phyloP scores from a whole-genome alignment of 2,797 vertebrate genomes.

The Pseudochromis fuscus region DNA sequence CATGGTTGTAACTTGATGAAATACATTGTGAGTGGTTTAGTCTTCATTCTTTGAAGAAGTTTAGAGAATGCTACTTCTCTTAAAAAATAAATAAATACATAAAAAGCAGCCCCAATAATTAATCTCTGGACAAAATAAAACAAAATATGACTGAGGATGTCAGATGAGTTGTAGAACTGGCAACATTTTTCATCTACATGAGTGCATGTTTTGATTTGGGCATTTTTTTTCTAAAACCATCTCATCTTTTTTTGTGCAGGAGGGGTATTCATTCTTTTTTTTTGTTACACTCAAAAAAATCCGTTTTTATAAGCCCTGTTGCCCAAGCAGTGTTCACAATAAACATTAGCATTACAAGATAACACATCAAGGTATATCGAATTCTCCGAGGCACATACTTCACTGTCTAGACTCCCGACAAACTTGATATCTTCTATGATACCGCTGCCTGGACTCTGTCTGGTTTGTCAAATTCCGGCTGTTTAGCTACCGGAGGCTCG shows the following conservation, averaged over 20 bases:
- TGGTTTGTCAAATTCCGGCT: conserved; percentile 38
- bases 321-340: conserved; percentile 30
- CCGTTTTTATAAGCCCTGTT: not conserved
- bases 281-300: conserved; percentile 3
- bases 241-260: no score
- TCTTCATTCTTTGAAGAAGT: no score
- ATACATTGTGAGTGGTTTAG: no score
- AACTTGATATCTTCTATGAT: conserved; percentile 73
- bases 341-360: conserved; percentile 63
- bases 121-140: no score
- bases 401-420: conserved; percentile 72
- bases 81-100: no score
- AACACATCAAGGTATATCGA: conserved; percentile 56
- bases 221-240: no score
- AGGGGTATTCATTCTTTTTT: not conserved
- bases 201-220: not conserved
- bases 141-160: no score
- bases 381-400: conserved; percentile 71
- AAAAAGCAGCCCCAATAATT: no score
- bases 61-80: no score
- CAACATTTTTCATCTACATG: not conserved
- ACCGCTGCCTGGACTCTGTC: conserved; percentile 39
- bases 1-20: not conserved
- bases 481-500: conserved; percentile 56
- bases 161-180: no score